A percentile compares a stretch with the other conserved stretches of the same genome.
Conservation (phyloP, 2,797 vertebrate genomes). For the Enteromius afrohamiltoni region DNA sequence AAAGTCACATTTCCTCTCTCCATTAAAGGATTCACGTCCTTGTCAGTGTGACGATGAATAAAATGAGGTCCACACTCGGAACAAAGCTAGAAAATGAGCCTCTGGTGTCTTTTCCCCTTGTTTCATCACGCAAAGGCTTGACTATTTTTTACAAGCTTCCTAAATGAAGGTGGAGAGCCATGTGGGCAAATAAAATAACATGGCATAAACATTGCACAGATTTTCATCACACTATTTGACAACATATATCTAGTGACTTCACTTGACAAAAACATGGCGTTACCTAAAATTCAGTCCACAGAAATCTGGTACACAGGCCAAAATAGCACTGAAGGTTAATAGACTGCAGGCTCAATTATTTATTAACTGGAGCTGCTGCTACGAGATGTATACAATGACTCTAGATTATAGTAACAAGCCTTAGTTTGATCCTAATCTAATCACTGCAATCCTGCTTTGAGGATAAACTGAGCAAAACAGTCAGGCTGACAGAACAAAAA, state of each 20-base stretch:
- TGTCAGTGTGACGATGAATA: neutral
- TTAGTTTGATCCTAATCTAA: slow-evolving; percentile 15
- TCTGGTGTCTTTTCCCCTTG: slow-evolving; percentile 24
- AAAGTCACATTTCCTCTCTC: slow-evolving; percentile 11
- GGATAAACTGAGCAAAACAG: slow-evolving; percentile 7
- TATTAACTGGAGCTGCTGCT: slow-evolving; percentile 54
- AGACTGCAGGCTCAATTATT: slow-evolving; percentile 63
- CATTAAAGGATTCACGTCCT: neutral
- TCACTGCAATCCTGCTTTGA: neutral
- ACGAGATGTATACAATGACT: slow-evolving; percentile 19
- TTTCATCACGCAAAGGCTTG: slow-evolving; percentile 25
- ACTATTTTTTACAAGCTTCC: neutral
- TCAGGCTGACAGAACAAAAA: neutral
- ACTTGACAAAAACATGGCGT: slow-evolving; percentile 44
- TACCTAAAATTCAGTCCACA: slow-evolving; percentile 62
- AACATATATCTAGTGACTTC: slow-evolving; percentile 4
- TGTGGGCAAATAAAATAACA: neutral
- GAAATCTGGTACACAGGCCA: slow-evolving; percentile 75
- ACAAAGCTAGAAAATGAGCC: slow-evolving; percentile 2
- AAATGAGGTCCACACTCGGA: slow-evolving; percentile 9
- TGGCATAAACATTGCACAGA: neutral
- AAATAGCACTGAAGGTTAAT: slow-evolving; percentile 77
- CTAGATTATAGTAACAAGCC: slow-evolving; percentile 8
- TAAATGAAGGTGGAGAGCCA: neutral
- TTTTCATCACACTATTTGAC: slow-evolving; percentile 13